Evolutionary conservation across 2,888 invertebrate species (phyloP).

Genomic region (Agrochola circellaris): DNA sequence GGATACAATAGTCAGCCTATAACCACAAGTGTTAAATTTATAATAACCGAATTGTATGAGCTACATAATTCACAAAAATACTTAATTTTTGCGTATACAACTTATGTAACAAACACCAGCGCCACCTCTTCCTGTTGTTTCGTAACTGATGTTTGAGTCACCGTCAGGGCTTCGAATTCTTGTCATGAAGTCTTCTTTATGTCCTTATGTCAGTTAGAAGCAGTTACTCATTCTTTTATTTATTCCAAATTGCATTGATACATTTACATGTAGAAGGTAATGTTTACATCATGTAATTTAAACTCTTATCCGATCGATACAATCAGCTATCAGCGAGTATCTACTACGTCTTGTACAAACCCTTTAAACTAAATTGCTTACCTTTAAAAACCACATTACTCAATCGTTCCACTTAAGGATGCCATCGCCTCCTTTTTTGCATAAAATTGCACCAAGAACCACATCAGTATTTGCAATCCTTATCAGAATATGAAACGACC

Average conservation of each 20-base stretch:
- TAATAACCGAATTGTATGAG: slow-evolving; percentile 41
- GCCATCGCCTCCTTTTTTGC: slow-evolving; percentile 41
- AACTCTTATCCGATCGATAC: slow-evolving; percentile 14
- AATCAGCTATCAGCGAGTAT: not conserved
- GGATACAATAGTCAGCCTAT: slow-evolving; percentile 31
- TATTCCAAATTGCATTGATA: not conserved
- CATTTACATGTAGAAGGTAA: not conserved
- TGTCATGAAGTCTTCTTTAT: not conserved
- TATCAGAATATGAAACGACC: slow-evolving; percentile 50
- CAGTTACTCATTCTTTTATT: not conserved
- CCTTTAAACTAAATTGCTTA: slow-evolving; percentile 19
- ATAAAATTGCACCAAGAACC: slow-evolving; percentile 45
- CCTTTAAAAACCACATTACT: slow-evolving; percentile 49
- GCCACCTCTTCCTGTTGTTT: slow-evolving; percentile 21
- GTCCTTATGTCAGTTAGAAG: not conserved
- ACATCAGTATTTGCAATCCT: slow-evolving; percentile 46
- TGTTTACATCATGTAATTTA: not conserved
- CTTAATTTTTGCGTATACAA: slow-evolving; percentile 2
- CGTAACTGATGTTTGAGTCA: slow-evolving; percentile 4
- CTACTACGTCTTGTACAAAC: not conserved
- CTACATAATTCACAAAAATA: slow-evolving; percentile 23
- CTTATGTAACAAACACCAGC: slow-evolving; percentile 19
- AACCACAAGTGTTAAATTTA: slow-evolving; percentile 26
- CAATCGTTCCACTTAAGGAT: slow-evolving; percentile 43
- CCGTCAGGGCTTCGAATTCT: not conserved